These are phyloP conservation scores for Thrips palmi DNA, from an alignment of 1,140 invertebrate genomes.

Conservation along the genomic window DNA sequence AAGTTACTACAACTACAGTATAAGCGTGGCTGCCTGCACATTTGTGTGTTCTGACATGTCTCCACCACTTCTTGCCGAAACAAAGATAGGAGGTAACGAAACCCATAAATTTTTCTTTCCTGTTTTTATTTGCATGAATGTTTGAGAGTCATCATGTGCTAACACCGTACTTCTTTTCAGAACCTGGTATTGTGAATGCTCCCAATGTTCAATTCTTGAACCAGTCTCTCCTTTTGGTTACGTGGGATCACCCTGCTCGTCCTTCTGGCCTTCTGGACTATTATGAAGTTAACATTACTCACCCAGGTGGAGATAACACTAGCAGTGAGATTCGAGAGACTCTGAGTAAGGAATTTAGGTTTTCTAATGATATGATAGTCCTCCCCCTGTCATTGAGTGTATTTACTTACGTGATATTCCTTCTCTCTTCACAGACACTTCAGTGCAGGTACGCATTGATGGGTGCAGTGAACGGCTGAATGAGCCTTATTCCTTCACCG, in stretches of 20 bases:
- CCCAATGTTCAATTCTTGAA: constrained; percentile 19
- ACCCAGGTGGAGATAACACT: constrained; percentile 19
- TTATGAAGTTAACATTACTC: constrained; percentile 28
- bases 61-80: constrained; percentile 25
- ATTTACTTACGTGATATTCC: too few relatives aligned
- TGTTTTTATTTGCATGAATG: constrained; percentile 1
- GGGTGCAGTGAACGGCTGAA: constrained; percentile 22
- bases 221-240: constrained; percentile 27
- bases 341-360: constrained; percentile 3
- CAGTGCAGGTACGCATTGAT: constrained; percentile 21
- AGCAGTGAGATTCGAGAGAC: constrained; percentile 18
- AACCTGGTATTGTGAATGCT: constrained; percentile 9
- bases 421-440: constrained; percentile 16
- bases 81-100: constrained; percentile 39
- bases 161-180: constrained; percentile 11
- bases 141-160: too few relatives aligned
- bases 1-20: constrained; percentile 39
- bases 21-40: constrained; percentile 49
- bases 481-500: constrained; percentile 21
- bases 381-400: too few relatives aligned
- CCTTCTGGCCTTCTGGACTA: constrained; percentile 39
- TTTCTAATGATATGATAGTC: too few relatives aligned
- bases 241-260: constrained; percentile 34
- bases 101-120: constrained; percentile 16
- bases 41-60: constrained; percentile 37